Base-by-base conservation (phyloP, 2,888 invertebrate species). In the Idaea dimidiata region DNA sequence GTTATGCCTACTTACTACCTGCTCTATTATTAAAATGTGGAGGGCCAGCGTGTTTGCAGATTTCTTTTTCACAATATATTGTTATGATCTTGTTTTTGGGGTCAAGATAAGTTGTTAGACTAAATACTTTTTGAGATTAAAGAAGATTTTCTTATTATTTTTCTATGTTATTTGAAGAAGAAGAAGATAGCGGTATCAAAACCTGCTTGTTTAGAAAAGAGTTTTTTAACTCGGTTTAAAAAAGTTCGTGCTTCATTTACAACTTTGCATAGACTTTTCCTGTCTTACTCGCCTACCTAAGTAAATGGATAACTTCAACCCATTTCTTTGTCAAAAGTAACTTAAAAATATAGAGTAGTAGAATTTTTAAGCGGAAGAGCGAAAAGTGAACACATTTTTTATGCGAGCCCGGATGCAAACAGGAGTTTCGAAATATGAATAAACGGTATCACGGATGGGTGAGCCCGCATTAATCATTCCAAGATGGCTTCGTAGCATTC, bases 401-500 rank as follows among this genome's bases (percentile, higher is more conserved):
- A 43, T 43, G 43, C 17, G 24, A 65, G 65, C 32, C 58, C 55
- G 24, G 55, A 58, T 54, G 62, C 64, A 53, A 58, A 16, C 31
- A 57, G 58, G 57, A 64, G 65, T 63, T 71, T 66, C 66, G 64
- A 62, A 74, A 73, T 72, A 74, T 76, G 75, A 75, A 74, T 76
- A 73, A 76, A 71, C 66, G 66, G 54, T 67, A 55, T 59, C 67
- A 68, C 68, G 73, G 72, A 68, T 69, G 72, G 74, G 65, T 71
- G 71, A 72, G 62, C 65, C 59, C 64, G 68, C 74, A 75, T 77
- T 76, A 77, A 76, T 77, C 75, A 77, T 75, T 66, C 65, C 63
- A 66, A 68, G 67, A 66, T 70, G 67, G 69, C 66, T 62, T 14
- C 54, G 54, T 58, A 62, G 55, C 66, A 64, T 65, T 61, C 68